These are phyloP conservation scores for Rallus limicola DNA, from an alignment of 2,113 vertebrate genomes.

Conservation along the genomic window DNA sequence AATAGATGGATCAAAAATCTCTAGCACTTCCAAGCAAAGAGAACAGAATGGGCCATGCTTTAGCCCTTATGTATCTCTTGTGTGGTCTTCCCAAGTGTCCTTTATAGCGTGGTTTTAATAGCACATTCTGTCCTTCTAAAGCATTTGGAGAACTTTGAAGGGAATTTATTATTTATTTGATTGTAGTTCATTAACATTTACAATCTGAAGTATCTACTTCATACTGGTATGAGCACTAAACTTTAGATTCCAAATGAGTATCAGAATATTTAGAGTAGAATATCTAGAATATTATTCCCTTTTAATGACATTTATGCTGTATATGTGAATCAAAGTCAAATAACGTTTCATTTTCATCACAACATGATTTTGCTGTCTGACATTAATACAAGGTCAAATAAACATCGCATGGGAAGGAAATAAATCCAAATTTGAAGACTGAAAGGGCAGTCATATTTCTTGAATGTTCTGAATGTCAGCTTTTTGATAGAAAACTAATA, in stretches of 20 bases:
- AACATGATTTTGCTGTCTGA: slow-evolving; percentile 57
- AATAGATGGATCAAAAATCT: neutral
- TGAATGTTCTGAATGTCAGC: slow-evolving; percentile 79
- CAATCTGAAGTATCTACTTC: neutral
- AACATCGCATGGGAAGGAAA: slow-evolving; percentile 64
- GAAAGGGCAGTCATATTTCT: slow-evolving; percentile 81
- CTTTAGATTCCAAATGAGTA: neutral
- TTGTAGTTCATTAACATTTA: neutral
- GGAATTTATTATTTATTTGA: neutral
- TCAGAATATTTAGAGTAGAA: neutral
- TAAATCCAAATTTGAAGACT: slow-evolving; percentile 68
- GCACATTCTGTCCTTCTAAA: neutral
- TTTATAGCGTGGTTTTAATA: neutral
- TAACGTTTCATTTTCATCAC: slow-evolving; percentile 69
- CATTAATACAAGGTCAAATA: slow-evolving; percentile 75
- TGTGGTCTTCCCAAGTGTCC: neutral
- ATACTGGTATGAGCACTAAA: neutral
- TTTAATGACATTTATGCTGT: slow-evolving; percentile 46
- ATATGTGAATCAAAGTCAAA: slow-evolving; percentile 63
- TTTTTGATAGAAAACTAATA: slow-evolving; percentile 73
- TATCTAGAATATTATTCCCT: neutral
- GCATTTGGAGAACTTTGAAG: neutral
- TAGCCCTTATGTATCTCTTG: neutral
- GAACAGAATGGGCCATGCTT: neutral
- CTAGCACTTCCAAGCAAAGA: neutral